Conservation (phyloP, 1,140 invertebrate genomes). For the Drosophila guanche region DNA sequence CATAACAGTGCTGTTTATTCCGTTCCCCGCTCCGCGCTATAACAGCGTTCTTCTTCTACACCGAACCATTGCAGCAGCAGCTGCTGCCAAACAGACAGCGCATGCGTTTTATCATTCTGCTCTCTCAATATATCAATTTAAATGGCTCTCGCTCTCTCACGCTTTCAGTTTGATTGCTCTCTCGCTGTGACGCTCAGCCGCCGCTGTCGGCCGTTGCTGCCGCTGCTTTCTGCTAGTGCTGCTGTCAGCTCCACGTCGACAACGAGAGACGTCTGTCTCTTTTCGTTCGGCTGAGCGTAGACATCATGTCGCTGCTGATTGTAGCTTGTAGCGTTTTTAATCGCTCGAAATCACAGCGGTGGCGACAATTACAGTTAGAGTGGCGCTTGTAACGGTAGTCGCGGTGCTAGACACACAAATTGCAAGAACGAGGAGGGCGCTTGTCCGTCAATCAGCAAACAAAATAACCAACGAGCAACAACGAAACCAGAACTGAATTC, state of each 20-base stretch:
- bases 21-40: no score
- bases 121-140: slow-evolving; percentile 68
- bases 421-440: slow-evolving; percentile 13
- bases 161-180: slow-evolving; percentile 61
- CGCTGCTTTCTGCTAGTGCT: slow-evolving; percentile 72
- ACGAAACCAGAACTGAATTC: slow-evolving; percentile 43
- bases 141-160: slow-evolving; percentile 50
- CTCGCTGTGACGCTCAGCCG: not conserved
- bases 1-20: no score
- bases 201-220: not conserved
- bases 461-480: slow-evolving; percentile 15
- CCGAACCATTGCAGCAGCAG: not conserved
- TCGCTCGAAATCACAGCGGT: slow-evolving; percentile 55
- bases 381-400: slow-evolving; percentile 29
- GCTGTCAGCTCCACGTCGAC: slow-evolving; percentile 83
- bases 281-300: slow-evolving; percentile 49
- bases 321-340: slow-evolving; percentile 63
- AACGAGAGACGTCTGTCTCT: slow-evolving; percentile 44
- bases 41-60: no score
- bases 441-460: slow-evolving; percentile 1
- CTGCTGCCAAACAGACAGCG: slow-evolving; percentile 18
- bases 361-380: slow-evolving; percentile 30
- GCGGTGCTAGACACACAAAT: slow-evolving; percentile 24
- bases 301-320: slow-evolving; percentile 78
- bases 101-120: slow-evolving; percentile 38